Base-by-base conservation (phyloP, 2,888 invertebrate genomes). In the Troilus luridus region DNA sequence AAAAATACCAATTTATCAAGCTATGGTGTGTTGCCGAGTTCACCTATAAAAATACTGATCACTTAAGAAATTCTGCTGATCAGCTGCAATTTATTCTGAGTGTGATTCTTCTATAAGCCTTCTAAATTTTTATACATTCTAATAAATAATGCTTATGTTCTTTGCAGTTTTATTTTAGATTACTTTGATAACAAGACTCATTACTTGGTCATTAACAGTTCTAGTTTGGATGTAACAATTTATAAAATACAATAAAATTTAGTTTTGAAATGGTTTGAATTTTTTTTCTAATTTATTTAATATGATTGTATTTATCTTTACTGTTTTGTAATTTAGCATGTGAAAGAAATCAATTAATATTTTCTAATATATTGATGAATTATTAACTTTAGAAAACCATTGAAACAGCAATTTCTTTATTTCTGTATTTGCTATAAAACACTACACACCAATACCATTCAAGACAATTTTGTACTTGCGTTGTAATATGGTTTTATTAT, bases 41-140 rank as follows among this genome's bases (percentile, higher is more conserved):
- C 24, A 24, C 21, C n/a, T 21, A 58, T 88, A 54, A 60, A 59
- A 58, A 24, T 60, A 14, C 85, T 56, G 67, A 41, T 24, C 88
- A 58, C 21, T 41, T 88, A 21, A 19, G 54, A 21, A 67, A 54
- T 81, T 19, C 19, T 91, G 58, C 81, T 27, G 90, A 56, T 90
- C 21, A 56, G 24, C 56, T 60, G 12, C 27, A 19, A 59, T 91
- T 1, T 91, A 41, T 88, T 72, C 41, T 58, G n/a, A 58, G 54
- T 54, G 88, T 54, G 85, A 59, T 58, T 21, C 72, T 58, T 88
- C 81, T n/a, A 60, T 62, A 58, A 58, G 41, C 60, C 58, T 81
- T 91, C 72, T 88, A 14, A n/a, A 58, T 59, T 90, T 24, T 67
- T 24, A 56, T 88, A 41, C 19, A 88, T 64, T 19, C 56, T 90